phyloP scores from a whole-genome alignment of 2,888 invertebrate genomes.

The Drosophila greeni region DNA sequence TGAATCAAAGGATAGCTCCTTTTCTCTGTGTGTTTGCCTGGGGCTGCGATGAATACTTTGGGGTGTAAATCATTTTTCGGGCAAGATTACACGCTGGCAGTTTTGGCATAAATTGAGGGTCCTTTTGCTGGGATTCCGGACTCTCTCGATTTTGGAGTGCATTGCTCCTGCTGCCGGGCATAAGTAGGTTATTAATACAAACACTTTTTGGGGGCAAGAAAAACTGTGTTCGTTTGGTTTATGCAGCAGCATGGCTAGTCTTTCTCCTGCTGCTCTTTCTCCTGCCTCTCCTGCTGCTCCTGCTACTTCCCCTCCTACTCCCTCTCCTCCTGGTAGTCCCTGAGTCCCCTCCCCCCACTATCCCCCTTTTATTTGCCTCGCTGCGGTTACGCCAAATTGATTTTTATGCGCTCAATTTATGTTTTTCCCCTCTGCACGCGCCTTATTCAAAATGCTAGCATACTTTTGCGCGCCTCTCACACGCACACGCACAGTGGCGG shows the following conservation, averaged over 20 bases:
- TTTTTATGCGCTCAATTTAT: slow-evolving; percentile 72
- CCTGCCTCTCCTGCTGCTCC: slow-evolving; percentile 3
- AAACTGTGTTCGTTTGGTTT: slow-evolving; percentile 54
- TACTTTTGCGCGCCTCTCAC: background rate
- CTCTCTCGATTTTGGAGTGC: slow-evolving; percentile 2
- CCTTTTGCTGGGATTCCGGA: background rate
- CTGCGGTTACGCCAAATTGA: slow-evolving; percentile 72
- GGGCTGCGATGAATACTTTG: background rate
- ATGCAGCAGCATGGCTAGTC: slow-evolving; percentile 52
- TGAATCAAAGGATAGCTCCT: too few relatives aligned
- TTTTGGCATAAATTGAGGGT: slow-evolving; percentile 46
- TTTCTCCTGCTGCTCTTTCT: slow-evolving; percentile 27
- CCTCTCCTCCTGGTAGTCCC: slow-evolving; percentile 16
- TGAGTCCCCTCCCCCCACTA: slow-evolving; percentile 12
- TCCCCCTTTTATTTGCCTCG: slow-evolving; percentile 59
- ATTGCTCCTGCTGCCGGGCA: slow-evolving; percentile 42
- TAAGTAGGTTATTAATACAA: slow-evolving; percentile 64
- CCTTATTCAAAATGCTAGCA: slow-evolving; percentile 39
- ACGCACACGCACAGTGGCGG: slow-evolving; percentile 29
- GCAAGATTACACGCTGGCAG: slow-evolving; percentile 45
- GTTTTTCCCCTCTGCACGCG: slow-evolving; percentile 41
- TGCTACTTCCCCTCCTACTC: too few relatives aligned
- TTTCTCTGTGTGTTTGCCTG: slow-evolving; percentile 1
- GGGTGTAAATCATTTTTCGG: slow-evolving; percentile 57
- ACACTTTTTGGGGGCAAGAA: slow-evolving; percentile 47